Conservation (phyloP, 2,888 invertebrate species). For the Leptinotarsa juncta region DNA sequence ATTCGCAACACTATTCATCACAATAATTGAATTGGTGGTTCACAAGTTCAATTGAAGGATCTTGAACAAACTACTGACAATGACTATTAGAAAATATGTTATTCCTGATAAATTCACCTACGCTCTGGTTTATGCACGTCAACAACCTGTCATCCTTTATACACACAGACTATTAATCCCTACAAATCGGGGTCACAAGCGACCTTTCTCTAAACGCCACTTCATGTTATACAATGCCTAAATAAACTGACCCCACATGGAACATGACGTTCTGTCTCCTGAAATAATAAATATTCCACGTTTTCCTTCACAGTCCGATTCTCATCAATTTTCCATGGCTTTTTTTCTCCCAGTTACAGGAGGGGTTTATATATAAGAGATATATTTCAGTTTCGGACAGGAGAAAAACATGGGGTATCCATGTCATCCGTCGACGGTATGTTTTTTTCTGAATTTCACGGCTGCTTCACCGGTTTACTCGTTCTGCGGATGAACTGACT, state of each 20-base stretch:
- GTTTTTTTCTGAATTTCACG: neutral
- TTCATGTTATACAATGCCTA: constrained; percentile 4
- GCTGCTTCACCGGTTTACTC: neutral
- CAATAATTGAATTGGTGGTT: too few species aligned
- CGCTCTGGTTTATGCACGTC: neutral
- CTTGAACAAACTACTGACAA: too few species aligned
- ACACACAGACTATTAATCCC: constrained; percentile 5
- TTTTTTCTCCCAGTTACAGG: neutral
- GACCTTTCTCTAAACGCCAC: neutral
- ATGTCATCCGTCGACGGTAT: neutral
- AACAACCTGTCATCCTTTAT: neutral
- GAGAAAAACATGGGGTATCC: neutral
- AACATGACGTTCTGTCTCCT: constrained; percentile 16
- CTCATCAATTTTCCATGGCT: constrained; percentile 16
- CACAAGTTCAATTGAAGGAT: too few species aligned
- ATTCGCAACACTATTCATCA: too few species aligned
- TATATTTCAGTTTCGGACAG: constrained; percentile 1
- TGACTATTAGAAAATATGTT: too few species aligned
- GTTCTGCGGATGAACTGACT: too few species aligned
- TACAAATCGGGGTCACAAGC: neutral
- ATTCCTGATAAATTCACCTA: too few species aligned
- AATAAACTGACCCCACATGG: constrained; percentile 14
- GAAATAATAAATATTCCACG: constrained; percentile 16
- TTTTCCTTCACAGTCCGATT: neutral
- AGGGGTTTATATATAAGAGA: constrained; percentile 5